Evolutionary conservation across 2,888 invertebrate species (phyloP), one percentile per base, ranked within the genome.

Genomic region (Amphimallon solstitiale): DNA sequence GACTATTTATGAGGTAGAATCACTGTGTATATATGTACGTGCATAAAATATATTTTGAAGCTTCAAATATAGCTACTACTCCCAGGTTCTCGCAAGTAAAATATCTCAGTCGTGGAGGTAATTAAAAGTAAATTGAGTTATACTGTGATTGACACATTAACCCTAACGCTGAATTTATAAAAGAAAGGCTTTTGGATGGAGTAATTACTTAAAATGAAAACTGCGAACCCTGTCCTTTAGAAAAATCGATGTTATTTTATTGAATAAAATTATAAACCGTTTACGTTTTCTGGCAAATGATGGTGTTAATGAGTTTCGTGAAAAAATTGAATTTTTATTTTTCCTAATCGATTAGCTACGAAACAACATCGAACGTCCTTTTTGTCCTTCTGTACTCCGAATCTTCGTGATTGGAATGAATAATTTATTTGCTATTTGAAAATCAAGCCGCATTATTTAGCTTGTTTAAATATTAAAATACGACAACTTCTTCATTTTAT

Each of bases 51-150:
- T 29, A 29, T 29, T 29, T 5, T 1, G 29, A 52, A 37, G 1
- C 17, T n/a, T n/a, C n/a, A n/a, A n/a, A n/a, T n/a, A n/a, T 7
- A 9, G 37, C 37, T 19, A 17, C 10, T 19, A 9, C 19, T 38
- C 14, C 14, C 37, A 10, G 5, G 21, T 10, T 21, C 12, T 37
- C 29, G 38, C 54, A 34, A 54, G 34, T 38, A 15, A 62, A 49
- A 49, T 29, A 62, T 62, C 35, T 23, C 62, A 29, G 15, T 19
- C 38, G 62, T 15, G 21, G 23, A 51, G 46, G 64, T 64, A 64
- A 64, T 64, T 64, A 64, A 64, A 64, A 64, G 45, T 56, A 64
- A 64, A 64, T 64, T 64, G 64, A 48, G 48, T 64, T 56, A 64
- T 34, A 54, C 56, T 63, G 56, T 46, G 64, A 64, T 64, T 64